Base-by-base conservation (phyloP, 2,888 invertebrate genomes). In the Cheilosia scutellata region DNA sequence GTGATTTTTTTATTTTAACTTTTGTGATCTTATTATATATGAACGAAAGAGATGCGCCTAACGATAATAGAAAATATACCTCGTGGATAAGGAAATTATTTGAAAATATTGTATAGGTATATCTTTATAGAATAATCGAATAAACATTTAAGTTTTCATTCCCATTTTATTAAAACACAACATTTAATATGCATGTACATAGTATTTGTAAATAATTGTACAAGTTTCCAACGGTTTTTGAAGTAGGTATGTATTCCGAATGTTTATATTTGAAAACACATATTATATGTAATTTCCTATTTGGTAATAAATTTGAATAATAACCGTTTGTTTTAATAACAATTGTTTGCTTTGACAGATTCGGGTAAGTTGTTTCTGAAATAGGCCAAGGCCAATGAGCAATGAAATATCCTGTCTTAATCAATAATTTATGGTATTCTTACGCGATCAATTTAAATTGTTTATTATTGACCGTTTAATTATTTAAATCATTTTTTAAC, bases 1-100 rank as follows among this genome's bases (percentile, higher is more conserved):
- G 79, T 84, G 84, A 80, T 84, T 84, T 4, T 37, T 76, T 71
- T 51, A 16, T 47, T 47, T 44, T 33, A 57, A 63, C 11, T 68
- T 47, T 68, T 60, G 78, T 83, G 74, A 83, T 78, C 16, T 66
- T 49, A 51, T 33, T 5, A 53, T 66, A 53, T 66, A 29, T 33
- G 27, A 74, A 31, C 49, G 31, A 66, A 49, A 4, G 5, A 33
- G 11, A 47, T 11, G 27, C 16, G 16, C 7, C 20, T 27, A 40
- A 42, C 47, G 5, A 27, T 49, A 76, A 20, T 20, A 40, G 11
- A 11, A 9, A 20, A 57, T 7, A 4, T 7, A 9, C 2, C 6
- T 58, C 57, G 29, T 7, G 20, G 33, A 9, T 37, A 44, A 42
- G 6, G 27, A 51, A 27, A 51, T 9, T 49, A 65, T 40, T 58